Conservation (phyloP, 2,113 vertebrate species). For the Plectropomus leopardus region DNA sequence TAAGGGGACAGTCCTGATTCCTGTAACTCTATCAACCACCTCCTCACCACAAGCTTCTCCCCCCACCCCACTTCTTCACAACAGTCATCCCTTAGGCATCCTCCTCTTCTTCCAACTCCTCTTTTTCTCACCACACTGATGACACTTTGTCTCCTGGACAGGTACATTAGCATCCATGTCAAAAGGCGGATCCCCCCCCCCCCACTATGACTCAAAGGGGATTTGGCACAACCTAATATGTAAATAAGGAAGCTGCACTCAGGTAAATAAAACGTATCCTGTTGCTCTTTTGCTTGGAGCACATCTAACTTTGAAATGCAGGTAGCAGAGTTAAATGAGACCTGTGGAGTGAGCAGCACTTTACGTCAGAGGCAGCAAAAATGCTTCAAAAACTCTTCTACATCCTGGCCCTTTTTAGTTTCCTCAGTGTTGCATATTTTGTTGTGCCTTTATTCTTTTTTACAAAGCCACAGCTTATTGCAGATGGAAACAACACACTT, state of each 20-base stretch:
- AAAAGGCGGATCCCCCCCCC: too few relatives aligned
- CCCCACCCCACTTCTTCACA: too few relatives aligned
- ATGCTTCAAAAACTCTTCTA: constrained; percentile 28
- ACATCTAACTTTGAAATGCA: constrained; percentile 40
- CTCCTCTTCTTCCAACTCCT: too few relatives aligned
- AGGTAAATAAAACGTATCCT: constrained; percentile 27
- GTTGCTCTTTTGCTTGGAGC: not conserved
- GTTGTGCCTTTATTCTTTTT: rapidly evolving
- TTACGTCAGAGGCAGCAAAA: not conserved
- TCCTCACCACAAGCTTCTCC: too few relatives aligned
- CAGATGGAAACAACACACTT: rapidly evolving
- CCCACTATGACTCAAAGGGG: too few relatives aligned
- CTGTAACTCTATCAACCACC: too few relatives aligned
- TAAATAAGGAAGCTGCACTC: constrained; percentile 43
- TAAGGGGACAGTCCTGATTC: too few relatives aligned
- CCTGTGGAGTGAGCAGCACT: not conserved
- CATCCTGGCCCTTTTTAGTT: not conserved
- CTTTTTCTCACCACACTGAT: too few relatives aligned
- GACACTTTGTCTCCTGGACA: too few relatives aligned
- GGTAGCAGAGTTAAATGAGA: not conserved
- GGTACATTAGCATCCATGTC: too few relatives aligned
- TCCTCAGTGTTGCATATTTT: not conserved
- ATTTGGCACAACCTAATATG: not conserved
- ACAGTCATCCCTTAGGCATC: too few relatives aligned
- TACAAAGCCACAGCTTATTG: rapidly evolving